Percentiles rank a stretch among this genome's conserved stretches.
phyloP scores from a whole-genome alignment of 2,888 invertebrate genomes.

The Gastracanthus pulcherrimus region DNA sequence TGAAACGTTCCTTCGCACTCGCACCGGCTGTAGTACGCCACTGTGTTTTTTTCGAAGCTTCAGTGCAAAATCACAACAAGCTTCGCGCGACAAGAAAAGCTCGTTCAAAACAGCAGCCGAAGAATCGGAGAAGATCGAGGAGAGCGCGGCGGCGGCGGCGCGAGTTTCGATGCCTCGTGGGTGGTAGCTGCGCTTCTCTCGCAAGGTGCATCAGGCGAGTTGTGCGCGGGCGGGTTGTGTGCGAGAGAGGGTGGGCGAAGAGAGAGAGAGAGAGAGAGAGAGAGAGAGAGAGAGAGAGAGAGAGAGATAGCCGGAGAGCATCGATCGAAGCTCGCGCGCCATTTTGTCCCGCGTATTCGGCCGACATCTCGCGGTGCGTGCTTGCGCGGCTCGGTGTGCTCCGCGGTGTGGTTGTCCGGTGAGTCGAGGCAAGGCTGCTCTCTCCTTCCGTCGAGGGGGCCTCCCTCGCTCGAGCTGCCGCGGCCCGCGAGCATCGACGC shows the following conservation, averaged over 20 bases:
- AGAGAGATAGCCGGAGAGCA: slow-evolving; percentile 59
- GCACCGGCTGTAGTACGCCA: too few relatives aligned
- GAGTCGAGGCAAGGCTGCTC: background rate
- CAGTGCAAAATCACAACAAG: too few relatives aligned
- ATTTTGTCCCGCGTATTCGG: slow-evolving; percentile 66
- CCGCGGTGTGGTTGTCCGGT: too few relatives aligned
- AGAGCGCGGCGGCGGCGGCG: too few relatives aligned
- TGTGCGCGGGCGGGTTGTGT: slow-evolving; percentile 47
- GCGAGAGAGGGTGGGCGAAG: background rate
- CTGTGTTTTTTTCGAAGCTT: too few relatives aligned
- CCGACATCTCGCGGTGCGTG: slow-evolving; percentile 46
- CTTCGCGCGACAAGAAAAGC: too few relatives aligned
- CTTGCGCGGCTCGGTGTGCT: too few relatives aligned
- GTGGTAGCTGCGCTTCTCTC: too few relatives aligned
- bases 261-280: background rate
- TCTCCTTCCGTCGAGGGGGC: background rate
- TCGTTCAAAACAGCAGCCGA: too few relatives aligned
- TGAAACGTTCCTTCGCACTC: too few relatives aligned
- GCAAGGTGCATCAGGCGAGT: slow-evolving; percentile 30
- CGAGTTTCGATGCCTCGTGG: slow-evolving; percentile 16
- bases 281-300: background rate
- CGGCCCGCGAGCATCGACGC: background rate
- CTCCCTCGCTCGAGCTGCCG: background rate
- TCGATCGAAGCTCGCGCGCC: slow-evolving; percentile 60
- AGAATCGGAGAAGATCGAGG: too few relatives aligned